A percentile compares a stretch with the other conserved stretches of the same genome.
Evolutionary conservation across 1,140 invertebrate species (phyloP).

Genomic region (Leptopilina clavipes): DNA sequence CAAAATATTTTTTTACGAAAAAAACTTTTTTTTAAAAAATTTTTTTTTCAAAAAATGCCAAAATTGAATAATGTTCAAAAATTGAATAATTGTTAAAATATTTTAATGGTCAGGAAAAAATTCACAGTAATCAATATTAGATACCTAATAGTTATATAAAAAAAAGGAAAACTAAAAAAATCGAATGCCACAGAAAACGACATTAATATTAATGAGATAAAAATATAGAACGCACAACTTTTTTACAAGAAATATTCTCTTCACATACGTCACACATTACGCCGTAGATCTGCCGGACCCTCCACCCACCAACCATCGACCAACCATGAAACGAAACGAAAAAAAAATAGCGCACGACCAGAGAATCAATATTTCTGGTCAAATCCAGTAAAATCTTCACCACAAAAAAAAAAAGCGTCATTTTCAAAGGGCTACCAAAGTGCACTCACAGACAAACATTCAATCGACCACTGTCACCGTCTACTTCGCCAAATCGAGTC

Average conservation of each 20-base stretch:
- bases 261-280: conserved; percentile 67
- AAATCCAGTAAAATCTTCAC: conserved; percentile 32
- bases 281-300: conserved; percentile 70
- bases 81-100: too few species aligned
- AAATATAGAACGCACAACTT: conserved; percentile 43
- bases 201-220: conserved; percentile 37
- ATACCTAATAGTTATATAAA: too few species aligned
- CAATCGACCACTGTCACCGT: conserved; percentile 70
- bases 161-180: too few species aligned
- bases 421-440: conserved; percentile 70
- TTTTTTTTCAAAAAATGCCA: too few species aligned
- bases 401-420: conserved; percentile 58
- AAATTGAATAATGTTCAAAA: too few species aligned
- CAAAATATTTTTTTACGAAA: conserved; percentile 9
- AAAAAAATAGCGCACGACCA: conserved; percentile 45
- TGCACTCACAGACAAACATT: conserved; percentile 76
- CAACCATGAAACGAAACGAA: conserved; percentile 55
- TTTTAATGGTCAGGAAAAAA: conserved; percentile 19
- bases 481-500: conserved; percentile 38
- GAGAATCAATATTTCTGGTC: conserved; percentile 44
- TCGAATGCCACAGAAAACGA: conserved; percentile 21
- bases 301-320: conserved; percentile 65
- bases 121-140: conserved; percentile 44
- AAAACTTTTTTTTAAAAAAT: too few species aligned
- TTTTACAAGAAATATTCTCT: conserved; percentile 44